Base-by-base conservation (phyloP, 2,888 invertebrate species). In the Microdon myrmicae region DNA sequence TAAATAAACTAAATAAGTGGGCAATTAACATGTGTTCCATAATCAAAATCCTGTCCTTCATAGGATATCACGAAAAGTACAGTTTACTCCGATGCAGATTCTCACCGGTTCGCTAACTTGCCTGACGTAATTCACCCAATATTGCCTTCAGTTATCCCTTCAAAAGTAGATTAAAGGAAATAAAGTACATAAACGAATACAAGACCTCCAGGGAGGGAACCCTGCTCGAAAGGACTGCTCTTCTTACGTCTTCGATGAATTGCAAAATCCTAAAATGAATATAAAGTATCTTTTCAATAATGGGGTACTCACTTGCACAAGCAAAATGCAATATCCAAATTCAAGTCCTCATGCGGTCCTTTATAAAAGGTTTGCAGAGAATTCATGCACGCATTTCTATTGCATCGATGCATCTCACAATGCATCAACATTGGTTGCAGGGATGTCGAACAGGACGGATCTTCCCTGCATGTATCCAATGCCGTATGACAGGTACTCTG, bases 401-500 rank as follows among this genome's bases (percentile, higher is more conserved):
- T 89, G 80, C 94, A 94, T 69, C 87, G 83, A 70, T 84, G 83
- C 72, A 84, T 80, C 74, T 91, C 90, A 76, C 94, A 94, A 78
- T 89, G 88, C 81, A 87, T 89, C 72, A 94, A 84, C 70, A 94
- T 90, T n/a, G 92, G 91, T 43, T 91, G 89, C 73, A 94, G 82
- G 49, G 90, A 86, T 71, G 85, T 83, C 76, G 87, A 86, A 78
- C 94, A 94, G 75, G 88, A 87, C 72, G 86, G 85, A 82, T 93
- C 89, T 79, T 88, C 90, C 80, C 91, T 90, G 81, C 89, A 91
- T 60, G 87, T 85, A 74, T 89, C 88, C 82, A 91, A 82, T 35
- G 93, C 93, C 70, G 89, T 86, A 81, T 93, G 92, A 81, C 94
- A 94, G 71, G 94, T 94, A 73, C 92, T 92, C 81, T 92, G 86